Percentiles rank a stretch among this genome's conserved stretches.
Evolutionary conservation across 2,113 vertebrate genomes (phyloP).

Genomic region (Albula goreensis): DNA sequence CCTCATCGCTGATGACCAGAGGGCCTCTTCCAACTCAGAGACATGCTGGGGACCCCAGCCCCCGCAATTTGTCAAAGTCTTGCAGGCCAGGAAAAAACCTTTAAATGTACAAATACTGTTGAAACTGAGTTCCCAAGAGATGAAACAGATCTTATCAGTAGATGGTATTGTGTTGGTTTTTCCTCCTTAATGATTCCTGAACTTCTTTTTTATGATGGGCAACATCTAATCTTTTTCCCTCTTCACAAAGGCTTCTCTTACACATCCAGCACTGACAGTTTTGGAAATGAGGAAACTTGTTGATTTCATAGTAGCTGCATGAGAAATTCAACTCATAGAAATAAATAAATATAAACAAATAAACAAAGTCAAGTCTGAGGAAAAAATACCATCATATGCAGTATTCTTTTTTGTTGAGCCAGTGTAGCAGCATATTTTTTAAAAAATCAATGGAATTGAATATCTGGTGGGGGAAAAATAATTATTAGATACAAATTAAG

Average conservation of each 20-base stretch:
- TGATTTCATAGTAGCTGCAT: not conserved
- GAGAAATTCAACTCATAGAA: not conserved
- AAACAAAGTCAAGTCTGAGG: not conserved
- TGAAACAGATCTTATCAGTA: not conserved
- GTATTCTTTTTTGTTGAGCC: not conserved
- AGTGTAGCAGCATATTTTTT: not conserved
- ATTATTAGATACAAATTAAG: not conserved
- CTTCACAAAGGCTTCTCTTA: not conserved
- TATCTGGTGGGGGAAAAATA: not conserved
- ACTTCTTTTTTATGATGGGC: not conserved
- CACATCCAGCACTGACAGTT: not conserved
- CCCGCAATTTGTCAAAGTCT: not conserved
- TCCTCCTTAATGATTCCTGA: not conserved
- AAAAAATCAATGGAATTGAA: not conserved
- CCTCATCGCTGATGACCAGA: slow-evolving; percentile 2
- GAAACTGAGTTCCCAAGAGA: not conserved
- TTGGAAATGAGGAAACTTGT: not conserved
- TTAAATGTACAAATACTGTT: not conserved
- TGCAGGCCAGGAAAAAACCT: not conserved
- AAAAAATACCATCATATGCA: not conserved
- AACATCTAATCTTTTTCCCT: not conserved
- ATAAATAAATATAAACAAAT: not conserved
- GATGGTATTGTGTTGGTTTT: not conserved
- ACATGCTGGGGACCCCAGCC: not conserved
- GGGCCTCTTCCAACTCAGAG: not conserved